Evolutionary conservation across 64 coral and sea anemone species (phyloP).

Genomic region (Astreopora myriophthalma): DNA sequence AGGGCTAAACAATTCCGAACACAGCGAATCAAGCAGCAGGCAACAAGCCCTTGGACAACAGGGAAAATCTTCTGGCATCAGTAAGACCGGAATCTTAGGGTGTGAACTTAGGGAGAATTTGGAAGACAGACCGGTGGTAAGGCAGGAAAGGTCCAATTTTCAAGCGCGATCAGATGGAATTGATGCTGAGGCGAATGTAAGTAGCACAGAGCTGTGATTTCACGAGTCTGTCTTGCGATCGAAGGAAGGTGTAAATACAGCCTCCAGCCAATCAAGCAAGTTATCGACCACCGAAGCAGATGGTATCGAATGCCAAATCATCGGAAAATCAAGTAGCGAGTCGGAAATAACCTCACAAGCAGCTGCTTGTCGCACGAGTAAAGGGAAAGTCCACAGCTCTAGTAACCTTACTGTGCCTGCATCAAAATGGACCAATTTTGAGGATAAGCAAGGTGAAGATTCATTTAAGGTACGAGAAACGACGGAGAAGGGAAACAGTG

Average conservation of each 20-base stretch:
- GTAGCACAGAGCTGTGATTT: neutral
- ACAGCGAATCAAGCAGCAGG: neutral
- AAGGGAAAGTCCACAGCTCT: neutral
- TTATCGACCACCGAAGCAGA: neutral
- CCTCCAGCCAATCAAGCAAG: neutral
- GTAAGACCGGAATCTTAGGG: neutral
- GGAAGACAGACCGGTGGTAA: neutral
- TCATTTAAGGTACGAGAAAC: neutral
- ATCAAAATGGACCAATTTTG: neutral
- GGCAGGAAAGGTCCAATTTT: neutral
- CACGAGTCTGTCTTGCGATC: neutral
- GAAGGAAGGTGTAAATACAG: neutral
- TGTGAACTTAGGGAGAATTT: constrained; percentile 41
- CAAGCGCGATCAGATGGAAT: neutral
- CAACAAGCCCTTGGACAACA: neutral
- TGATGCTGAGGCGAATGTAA: neutral
- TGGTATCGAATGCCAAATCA: neutral
- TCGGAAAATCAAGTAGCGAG: neutral
- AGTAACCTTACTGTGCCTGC: neutral
- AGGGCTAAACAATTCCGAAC: neutral
- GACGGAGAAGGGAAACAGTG: neutral
- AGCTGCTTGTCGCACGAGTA: neutral
- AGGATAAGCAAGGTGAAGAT: neutral
- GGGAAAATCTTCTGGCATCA: neutral
- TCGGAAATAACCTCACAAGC: neutral